A percentile compares a stretch with the other conserved stretches of the same genome.
Evolutionary conservation across 2,888 invertebrate species (phyloP).

Genomic region (Apotomis betuletana): DNA sequence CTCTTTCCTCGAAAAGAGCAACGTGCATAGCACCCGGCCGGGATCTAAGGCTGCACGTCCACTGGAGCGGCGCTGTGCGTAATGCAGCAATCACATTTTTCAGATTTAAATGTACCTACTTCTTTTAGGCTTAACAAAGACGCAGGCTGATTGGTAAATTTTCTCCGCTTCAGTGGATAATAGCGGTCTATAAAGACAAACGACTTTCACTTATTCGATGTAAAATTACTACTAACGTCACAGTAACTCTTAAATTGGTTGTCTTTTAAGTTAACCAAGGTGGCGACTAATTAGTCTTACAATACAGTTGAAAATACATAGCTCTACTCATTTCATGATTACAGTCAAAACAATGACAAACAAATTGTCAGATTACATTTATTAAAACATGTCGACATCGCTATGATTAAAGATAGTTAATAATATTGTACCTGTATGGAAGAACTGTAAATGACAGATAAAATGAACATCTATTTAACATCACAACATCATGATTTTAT

Average conservation of each 20-base stretch:
- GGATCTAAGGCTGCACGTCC: background rate
- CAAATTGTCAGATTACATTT: constrained; percentile 20
- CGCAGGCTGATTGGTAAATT: no score
- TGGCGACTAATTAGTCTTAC: constrained; percentile 56
- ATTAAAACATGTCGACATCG: constrained; percentile 32
- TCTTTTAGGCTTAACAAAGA: no score
- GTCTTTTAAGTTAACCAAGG: constrained; percentile 59
- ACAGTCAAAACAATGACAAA: constrained; percentile 30
- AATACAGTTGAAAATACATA: constrained; percentile 56
- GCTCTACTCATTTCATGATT: constrained; percentile 28
- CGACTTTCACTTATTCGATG: constrained; percentile 45
- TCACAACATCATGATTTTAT: constrained; percentile 37
- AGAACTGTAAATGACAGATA: constrained; percentile 34
- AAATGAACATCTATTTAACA: constrained; percentile 37
- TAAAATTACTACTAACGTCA: constrained; percentile 55
- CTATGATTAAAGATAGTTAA: constrained; percentile 29
- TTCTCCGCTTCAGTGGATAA: background rate
- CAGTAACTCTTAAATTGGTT: constrained; percentile 60
- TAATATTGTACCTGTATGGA: constrained; percentile 28
- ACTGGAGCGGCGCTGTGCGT: no score
- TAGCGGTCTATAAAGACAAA: constrained; percentile 29
- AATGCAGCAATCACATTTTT: no score
- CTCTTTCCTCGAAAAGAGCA: background rate
- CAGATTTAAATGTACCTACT: no score
- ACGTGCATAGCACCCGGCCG: background rate